Base-by-base conservation (phyloP, 2,113 vertebrate species). In the Corynorhinus townsendii region DNA sequence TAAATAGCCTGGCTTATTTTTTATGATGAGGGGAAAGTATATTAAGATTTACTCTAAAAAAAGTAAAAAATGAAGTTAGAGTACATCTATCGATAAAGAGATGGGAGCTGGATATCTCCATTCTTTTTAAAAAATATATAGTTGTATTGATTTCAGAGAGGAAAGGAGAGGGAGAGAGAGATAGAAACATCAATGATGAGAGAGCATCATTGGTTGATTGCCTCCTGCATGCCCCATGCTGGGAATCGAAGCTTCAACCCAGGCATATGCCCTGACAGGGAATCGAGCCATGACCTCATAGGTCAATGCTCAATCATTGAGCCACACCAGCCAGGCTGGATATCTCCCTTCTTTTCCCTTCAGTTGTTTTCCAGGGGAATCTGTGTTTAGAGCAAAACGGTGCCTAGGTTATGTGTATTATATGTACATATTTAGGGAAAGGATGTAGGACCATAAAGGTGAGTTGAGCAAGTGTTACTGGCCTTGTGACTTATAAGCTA, bases 11-110 rank as follows among this genome's bases (percentile, higher is more conserved):
- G 5, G 3, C 2, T 80, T 64, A 68, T 84, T 75, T 75, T 87
- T 80, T 71, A 76, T 66, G 47, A 72, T 73, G 26, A 38, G 15
- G 3, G 33, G 11, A 38, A 77, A 85, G 1, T 68, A 40, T 15
- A 80, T 11, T 69, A 49, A 90, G 7, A 75, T 96, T 92, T 85
- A 88, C 4, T 90, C 91, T 81, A n/a, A 85, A 94, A 85, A 94
- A 89, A 83, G 69, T 30, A 24, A 47, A 47, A 71, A 79, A 40
- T 71, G n/a, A 40, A 30, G 47, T 75, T 80, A 84, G 12, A 59
- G 7, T 69, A 49, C 79, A 72, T 22, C 24, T 68, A 76, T 11
- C n/a, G 64, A 75, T n/a, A 89, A 76, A 49, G 10, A 89, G 45
- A 90, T 71, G 7, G n/a, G n/a, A 80, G 69, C 8, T 81, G 33